Conservation (phyloP, 1,140 invertebrate species). For the Brachystomella parvula region DNA sequence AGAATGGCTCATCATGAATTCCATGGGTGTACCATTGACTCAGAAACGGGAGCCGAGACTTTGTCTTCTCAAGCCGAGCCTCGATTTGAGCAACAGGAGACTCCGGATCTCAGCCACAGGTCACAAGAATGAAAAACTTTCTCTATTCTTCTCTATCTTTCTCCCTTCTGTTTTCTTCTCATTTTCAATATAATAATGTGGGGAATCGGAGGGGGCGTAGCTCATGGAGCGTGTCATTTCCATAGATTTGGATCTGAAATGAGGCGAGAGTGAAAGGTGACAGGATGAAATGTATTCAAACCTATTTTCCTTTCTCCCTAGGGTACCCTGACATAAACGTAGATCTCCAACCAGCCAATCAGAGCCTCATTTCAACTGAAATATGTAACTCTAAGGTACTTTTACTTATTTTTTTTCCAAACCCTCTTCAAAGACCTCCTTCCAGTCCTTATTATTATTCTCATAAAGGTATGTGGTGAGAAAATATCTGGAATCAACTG, state of each 20-base stretch:
- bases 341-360: too few relatives aligned
- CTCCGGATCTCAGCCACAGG: slow-evolving; percentile 63
- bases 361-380: too few relatives aligned
- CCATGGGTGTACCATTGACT: slow-evolving; percentile 68
- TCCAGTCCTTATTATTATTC: too few relatives aligned
- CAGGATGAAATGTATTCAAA: not conserved
- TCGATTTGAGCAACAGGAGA: slow-evolving; percentile 54
- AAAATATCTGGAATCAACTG: slow-evolving; percentile 70
- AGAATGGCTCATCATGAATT: slow-evolving; percentile 82
- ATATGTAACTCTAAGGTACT: too few relatives aligned
- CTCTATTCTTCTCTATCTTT: slow-evolving; percentile 4
- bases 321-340: too few relatives aligned
- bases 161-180: not conserved
- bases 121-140: slow-evolving; percentile 36
- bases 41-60: slow-evolving; percentile 75
- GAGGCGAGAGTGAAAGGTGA: not conserved
- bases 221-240: not conserved
- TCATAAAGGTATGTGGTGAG: slow-evolving; percentile 83
- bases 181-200: too few relatives aligned
- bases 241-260: not conserved
- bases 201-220: too few relatives aligned
- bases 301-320: not conserved
- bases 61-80: slow-evolving; percentile 67
- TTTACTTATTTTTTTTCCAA: too few relatives aligned
- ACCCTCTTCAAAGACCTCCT: too few relatives aligned